Evolutionary conservation across 2,888 invertebrate species (phyloP), one percentile per base, ranked within the genome.

Genomic region (Uropetala carovei): DNA sequence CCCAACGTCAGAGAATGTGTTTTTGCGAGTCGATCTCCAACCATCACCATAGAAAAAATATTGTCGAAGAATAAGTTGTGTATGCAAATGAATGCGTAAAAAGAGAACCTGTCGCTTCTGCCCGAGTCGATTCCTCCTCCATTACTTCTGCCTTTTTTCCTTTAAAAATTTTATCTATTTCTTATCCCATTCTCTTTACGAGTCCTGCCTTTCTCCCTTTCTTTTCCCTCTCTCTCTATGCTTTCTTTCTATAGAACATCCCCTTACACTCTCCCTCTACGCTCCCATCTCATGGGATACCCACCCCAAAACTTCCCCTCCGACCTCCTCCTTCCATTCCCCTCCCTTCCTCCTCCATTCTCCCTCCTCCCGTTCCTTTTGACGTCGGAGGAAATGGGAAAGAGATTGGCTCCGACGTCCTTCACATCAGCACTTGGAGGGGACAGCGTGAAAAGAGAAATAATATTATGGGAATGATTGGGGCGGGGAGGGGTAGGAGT

Each of bases 381-480:
- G 89, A 89, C 89, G 58, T 56, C 57, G 56, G 89, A 89, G 89
- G 89, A 89, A 89, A 89, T 89, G 64, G 86, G 68, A 89, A 89
- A 89, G 89, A 89, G 89, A 89, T 89, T 89, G 89, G 60, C 30
- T 89, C 59, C 27, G 60, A 14, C 43, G 89, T 89, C 89, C 68
- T 64, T 18, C 68, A 68, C 89, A 89, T 89, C 89, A 60, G 64
- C 64, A 68, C 64, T 89, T 43, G 68, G 89, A 89, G 89, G 43
- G 89, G 64, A 89, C 64, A 43, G 64, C 64, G 60, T 43, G 68
- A 83, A 75, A 58, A 68, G 89, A 89, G 89, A 89, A 89, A 89
- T 89, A 64, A 89, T 89, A 89, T 89, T 89, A 89, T 89, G 64
- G 89, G 64, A 64, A 89, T 89, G 89, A 68, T 89, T 89, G 60